Evolutionary conservation across 2,797 vertebrate genomes (phyloP).

Genomic region (Lindbergichthys nudifrons): DNA sequence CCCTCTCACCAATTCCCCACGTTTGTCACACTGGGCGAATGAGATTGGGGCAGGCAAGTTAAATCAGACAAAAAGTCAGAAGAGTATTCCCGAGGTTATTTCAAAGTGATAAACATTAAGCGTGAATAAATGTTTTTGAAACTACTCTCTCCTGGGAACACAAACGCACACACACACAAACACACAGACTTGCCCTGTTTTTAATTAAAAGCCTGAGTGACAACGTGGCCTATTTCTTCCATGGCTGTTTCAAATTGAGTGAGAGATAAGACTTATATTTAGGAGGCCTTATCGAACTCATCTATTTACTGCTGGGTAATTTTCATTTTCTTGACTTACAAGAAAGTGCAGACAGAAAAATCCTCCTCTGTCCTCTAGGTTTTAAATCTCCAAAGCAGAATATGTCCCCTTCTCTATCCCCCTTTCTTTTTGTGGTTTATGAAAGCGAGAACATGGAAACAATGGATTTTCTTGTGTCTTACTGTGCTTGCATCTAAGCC

Average conservation of each 20-base stretch:
- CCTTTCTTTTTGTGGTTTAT: slow-evolving; percentile 19
- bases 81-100: slow-evolving; percentile 57
- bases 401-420: slow-evolving; percentile 26
- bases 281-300: slow-evolving; percentile 76
- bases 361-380: slow-evolving; percentile 58
- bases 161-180: slow-evolving; percentile 2
- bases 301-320: slow-evolving; percentile 80
- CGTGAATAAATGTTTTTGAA: slow-evolving; percentile 64
- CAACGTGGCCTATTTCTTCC: slow-evolving; percentile 78
- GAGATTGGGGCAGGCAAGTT: slow-evolving; percentile 38
- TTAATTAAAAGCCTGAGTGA: slow-evolving; percentile 85
- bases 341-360: slow-evolving; percentile 65
- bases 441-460: slow-evolving; percentile 60
- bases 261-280: slow-evolving; percentile 82
- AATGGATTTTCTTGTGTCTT: slow-evolving; percentile 61
- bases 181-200: slow-evolving; percentile 52
- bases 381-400: slow-evolving; percentile 68
- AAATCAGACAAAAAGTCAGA: slow-evolving; percentile 16
- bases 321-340: slow-evolving; percentile 69
- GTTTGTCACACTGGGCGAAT: slow-evolving; percentile 40
- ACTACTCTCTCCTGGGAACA: slow-evolving; percentile 54
- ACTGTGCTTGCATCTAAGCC: slow-evolving; percentile 58
- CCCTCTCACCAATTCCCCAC: slow-evolving; percentile 20
- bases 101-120: slow-evolving; percentile 65
- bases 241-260: slow-evolving; percentile 78